Base-by-base conservation (phyloP, 37 sponge, comb jelly and placozoan genomes). In the Axinella damicornis region DNA sequence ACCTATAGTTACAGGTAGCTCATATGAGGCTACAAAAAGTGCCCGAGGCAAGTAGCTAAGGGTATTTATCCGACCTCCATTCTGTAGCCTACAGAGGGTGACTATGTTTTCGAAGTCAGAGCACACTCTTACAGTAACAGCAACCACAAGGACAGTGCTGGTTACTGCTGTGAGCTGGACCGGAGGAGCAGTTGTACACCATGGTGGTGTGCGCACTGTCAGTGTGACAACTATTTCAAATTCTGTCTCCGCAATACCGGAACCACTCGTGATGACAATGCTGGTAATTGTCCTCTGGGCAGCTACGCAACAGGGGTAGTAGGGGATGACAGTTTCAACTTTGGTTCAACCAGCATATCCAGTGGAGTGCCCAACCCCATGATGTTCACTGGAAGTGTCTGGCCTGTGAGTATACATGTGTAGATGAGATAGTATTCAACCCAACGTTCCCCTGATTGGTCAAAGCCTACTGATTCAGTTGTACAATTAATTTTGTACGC, bases 331-430 rank as follows among this genome's bases (percentile, higher is more conserved):
- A 16, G 24, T 27, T 83, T 83, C 53, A 62, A 22, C 32, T 83
- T 83, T 65, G 66, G 75, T 2, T 65, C 56, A 0, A 38, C 74
- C 33, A 11, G 28, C 6, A 65, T 88, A n/a, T 68, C 59, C 32
- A 65, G 60, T 56, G 88, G 82, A 14, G 76, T 88, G 6, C 58
- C 88, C 41, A 88, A 88, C 66, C 88, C 88, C 28, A 71, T 71
- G 73, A 71, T 19, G 15, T 71, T 71, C 73, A 46, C 73, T 28
- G 73, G 73, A 38, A 46, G 53, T 13, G 73, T 71, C 15, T 71
- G 73, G 73, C 73, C 73, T 38, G 53, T 71, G 53, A 71, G 73
- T 71, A 14, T 27, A 5, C 4, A 25, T 61, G 62, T 22, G 62
- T 22, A 14, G n/a, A 22, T 5, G 4, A 61, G 4, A 25, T 14